A percentile compares a stretch with the other conserved stretches of the same genome.
These are phyloP conservation scores for Caenorhabditis sp. DNA, from an alignment of 2,888 invertebrate species.

Conservation along the genomic window DNA sequence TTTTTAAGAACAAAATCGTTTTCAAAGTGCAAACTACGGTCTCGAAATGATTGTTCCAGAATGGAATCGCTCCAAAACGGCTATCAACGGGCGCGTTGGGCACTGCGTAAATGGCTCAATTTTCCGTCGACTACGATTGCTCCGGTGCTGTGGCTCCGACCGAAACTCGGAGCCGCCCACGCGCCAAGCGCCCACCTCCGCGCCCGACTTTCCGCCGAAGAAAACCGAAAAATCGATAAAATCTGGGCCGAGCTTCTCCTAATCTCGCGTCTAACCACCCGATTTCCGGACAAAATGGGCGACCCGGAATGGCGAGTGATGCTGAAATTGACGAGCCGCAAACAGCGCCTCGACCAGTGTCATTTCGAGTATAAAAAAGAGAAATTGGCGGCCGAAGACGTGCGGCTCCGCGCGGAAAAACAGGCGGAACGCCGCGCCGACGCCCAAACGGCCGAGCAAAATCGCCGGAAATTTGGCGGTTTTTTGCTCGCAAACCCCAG, in stretches of 20 bases:
- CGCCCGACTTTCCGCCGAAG: not conserved
- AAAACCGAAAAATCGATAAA: not conserved
- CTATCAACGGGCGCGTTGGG: too few species aligned
- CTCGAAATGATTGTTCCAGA: too few species aligned
- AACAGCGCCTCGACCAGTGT: slow-evolving; percentile 65
- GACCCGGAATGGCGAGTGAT: slow-evolving; percentile 34
- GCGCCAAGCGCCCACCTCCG: slow-evolving; percentile 8
- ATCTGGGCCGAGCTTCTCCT: slow-evolving; percentile 22
- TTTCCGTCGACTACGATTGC: slow-evolving; percentile 29
- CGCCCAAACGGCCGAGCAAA: too few species aligned
- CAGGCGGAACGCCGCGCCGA: too few species aligned
- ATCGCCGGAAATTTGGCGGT: too few species aligned
- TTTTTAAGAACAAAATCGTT: too few species aligned
- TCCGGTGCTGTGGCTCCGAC: slow-evolving; percentile 42
- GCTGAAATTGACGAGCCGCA: slow-evolving; percentile 37
- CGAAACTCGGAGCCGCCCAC: not conserved
- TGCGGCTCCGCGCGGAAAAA: not conserved
- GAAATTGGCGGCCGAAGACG: slow-evolving; percentile 11
- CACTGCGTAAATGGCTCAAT: not conserved
- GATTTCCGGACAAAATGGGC: slow-evolving; percentile 28
- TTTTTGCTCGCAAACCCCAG: too few species aligned
- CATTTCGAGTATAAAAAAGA: slow-evolving; percentile 62
- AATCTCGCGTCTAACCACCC: slow-evolving; percentile 17
- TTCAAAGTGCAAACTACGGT: too few species aligned
- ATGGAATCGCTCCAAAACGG: too few species aligned